Conservation (phyloP, 2,797 vertebrate species). For the Psittacula echo region DNA sequence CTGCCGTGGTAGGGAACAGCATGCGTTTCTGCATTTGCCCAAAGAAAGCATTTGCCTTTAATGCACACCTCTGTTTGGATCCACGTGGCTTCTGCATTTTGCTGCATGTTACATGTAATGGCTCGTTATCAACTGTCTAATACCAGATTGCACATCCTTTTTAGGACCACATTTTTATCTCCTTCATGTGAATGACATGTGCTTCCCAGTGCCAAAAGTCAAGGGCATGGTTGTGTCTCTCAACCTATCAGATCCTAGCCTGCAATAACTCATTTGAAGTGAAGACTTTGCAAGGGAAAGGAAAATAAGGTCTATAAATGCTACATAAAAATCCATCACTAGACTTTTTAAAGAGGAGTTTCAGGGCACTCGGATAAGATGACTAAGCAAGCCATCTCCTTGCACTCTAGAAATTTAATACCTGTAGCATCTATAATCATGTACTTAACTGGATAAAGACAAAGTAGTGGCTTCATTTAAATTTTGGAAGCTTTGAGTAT, state of each 20-base stretch:
- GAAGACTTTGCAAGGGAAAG: slow-evolving; percentile 45
- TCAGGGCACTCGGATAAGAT: background rate
- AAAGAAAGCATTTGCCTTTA: background rate
- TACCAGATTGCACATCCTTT: background rate
- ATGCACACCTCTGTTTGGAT: background rate
- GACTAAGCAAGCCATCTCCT: background rate
- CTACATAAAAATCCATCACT: slow-evolving; percentile 12
- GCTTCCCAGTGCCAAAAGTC: background rate
- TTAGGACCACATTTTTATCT: background rate
- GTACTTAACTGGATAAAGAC: background rate
- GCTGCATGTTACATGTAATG: background rate
- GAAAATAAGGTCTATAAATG: background rate
- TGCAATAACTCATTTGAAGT: background rate
- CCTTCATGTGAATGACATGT: background rate
- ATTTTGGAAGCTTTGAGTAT: background rate
- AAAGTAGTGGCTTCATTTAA: background rate
- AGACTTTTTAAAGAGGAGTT: background rate
- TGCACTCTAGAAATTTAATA: background rate
- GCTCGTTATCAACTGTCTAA: background rate
- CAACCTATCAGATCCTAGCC: background rate
- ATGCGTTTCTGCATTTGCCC: background rate
- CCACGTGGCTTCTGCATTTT: rapidly evolving
- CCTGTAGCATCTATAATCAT: background rate
- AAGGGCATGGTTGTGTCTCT: background rate
- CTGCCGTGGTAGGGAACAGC: background rate